Conservation (phyloP, 2,888 invertebrate species). For the Panorpa germanica region DNA sequence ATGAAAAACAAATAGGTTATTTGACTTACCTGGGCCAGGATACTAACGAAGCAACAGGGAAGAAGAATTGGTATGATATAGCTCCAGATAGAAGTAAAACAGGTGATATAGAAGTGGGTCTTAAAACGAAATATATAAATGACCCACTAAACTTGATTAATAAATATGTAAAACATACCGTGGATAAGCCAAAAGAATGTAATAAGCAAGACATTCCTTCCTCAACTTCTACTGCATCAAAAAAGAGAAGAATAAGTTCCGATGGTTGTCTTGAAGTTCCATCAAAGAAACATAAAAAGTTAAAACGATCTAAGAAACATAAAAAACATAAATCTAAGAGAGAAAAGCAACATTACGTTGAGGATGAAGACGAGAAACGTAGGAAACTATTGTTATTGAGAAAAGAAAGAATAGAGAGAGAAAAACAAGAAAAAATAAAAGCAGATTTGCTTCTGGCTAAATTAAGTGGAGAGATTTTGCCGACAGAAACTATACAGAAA, state of each 20-base stretch:
- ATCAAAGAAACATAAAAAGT: conserved; percentile 11
- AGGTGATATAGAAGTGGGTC: conserved; percentile 34
- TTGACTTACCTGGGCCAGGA: conserved; percentile 91
- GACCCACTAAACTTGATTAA: conserved; percentile 62
- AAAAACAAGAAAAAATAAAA: conserved; percentile 54
- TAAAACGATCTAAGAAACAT: conserved; percentile 12
- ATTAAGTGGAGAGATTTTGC: conserved; percentile 30
- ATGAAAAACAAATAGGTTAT: conserved; percentile 94
- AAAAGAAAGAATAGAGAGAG: conserved; percentile 61
- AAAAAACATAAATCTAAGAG: conserved; percentile 12
- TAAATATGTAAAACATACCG: conserved; percentile 13
- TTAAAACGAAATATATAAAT: conserved; percentile 41
- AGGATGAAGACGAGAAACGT: conserved; percentile 19
- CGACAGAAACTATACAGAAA: conserved; percentile 16
- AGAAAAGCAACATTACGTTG: conserved; percentile 13
- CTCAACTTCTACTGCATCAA: no score
- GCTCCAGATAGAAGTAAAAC: conserved; percentile 33
- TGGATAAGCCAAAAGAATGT: conserved; percentile 18
- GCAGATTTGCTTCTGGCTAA: conserved; percentile 53
- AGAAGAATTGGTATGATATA: conserved; percentile 78
- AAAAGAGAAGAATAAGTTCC: conserved; percentile 8
- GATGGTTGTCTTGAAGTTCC: no score
- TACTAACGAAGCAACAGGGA: conserved; percentile 67
- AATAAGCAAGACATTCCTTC: no score
- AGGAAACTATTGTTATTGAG: conserved; percentile 44